These are phyloP conservation scores for Melanotaenia maccullochi DNA, from an alignment of 2,797 vertebrate species.

Conservation along the genomic window DNA sequence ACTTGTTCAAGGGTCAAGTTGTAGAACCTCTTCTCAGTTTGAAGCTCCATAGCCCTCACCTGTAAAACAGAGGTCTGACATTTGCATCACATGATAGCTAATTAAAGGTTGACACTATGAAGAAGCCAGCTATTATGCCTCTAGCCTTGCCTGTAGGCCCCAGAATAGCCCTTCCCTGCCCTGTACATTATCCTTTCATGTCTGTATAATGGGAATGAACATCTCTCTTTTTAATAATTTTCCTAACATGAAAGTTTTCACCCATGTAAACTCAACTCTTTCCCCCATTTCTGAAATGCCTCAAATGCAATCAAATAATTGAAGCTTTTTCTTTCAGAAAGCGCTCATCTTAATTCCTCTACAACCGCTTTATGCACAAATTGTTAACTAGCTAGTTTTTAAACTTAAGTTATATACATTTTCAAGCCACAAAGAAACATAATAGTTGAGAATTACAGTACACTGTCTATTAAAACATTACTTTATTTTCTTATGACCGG, in stretches of 20 bases:
- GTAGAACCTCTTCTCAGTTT: conserved; percentile 85
- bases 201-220: background rate
- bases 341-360: conserved; percentile 2
- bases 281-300: background rate
- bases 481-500: background rate
- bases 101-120: background rate
- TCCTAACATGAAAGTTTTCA: background rate
- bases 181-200: background rate
- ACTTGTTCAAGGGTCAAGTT: conserved; percentile 92
- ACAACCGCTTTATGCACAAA: background rate
- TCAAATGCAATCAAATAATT: conserved; percentile 6
- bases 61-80: conserved; percentile 52
- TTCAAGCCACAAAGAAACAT: background rate
- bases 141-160: background rate
- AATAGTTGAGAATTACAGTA: background rate
- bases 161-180: conserved; percentile 17
- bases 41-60: conserved; percentile 68
- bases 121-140: background rate
- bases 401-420: background rate
- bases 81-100: conserved; percentile 32
- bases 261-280: background rate
- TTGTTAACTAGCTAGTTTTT: conserved; percentile 4
- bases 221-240: conserved; percentile 5
- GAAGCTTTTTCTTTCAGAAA: background rate
- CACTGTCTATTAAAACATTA: background rate